A percentile compares a stretch with the other conserved stretches of the same genome.
Evolutionary conservation across 2,888 invertebrate genomes (phyloP).

Genomic region (Dioctria linearis): DNA sequence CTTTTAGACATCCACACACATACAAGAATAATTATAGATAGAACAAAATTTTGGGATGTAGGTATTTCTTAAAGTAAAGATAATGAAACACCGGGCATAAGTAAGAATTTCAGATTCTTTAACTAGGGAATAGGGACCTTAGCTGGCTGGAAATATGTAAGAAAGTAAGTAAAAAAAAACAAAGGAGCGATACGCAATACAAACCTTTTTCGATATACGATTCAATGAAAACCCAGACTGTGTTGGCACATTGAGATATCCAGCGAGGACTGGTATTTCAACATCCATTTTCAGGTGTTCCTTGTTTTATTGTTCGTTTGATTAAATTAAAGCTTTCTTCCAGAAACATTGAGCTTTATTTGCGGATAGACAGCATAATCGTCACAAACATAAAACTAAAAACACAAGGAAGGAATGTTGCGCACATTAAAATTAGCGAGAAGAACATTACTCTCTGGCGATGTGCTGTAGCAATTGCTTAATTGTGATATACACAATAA

Average conservation of each 20-base stretch:
- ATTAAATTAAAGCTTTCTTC: conserved; percentile 10
- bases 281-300: conserved; percentile 75
- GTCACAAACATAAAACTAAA: background rate
- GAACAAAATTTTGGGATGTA: conserved; percentile 3
- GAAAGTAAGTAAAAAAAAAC: conserved; percentile 9
- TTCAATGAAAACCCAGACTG: conserved; percentile 79
- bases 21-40: conserved; percentile 4
- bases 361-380: conserved; percentile 26
- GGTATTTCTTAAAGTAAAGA: background rate
- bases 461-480: background rate
- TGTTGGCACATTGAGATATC: conserved; percentile 85
- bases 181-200: conserved; percentile 22
- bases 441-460: background rate
- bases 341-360: conserved; percentile 35
- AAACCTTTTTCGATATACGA: conserved; percentile 83
- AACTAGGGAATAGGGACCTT: background rate
- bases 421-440: background rate
- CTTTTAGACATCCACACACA: conserved; percentile 9
- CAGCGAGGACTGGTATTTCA: conserved; percentile 82
- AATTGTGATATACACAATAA: background rate
- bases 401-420: conserved; percentile 19
- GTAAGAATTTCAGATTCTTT: background rate
- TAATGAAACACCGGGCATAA: conserved; percentile 21
- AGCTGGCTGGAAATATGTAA: background rate
- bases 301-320: conserved; percentile 31